Conservation (phyloP, 2,113 vertebrate species). For the Ahaetulla prasina region DNA sequence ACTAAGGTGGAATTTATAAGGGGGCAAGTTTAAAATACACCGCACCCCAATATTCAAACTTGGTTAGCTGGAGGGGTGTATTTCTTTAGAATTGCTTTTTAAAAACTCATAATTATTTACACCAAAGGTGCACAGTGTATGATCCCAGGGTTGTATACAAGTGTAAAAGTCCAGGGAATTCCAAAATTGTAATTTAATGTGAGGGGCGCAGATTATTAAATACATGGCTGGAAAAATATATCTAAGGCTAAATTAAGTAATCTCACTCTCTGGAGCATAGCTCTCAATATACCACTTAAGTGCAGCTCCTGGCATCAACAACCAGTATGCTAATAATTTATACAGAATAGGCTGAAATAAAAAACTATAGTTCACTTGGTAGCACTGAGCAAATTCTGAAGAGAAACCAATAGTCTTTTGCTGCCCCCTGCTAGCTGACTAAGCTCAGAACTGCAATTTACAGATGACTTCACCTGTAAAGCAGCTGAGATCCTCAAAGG, state of each 20-base stretch:
- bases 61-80: not conserved
- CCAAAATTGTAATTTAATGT: not conserved
- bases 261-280: not conserved
- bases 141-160: not conserved
- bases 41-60: not conserved
- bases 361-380: not conserved
- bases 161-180: not conserved
- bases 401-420: not conserved
- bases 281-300: not conserved
- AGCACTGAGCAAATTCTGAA: not conserved
- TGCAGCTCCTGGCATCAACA: not conserved
- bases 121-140: not conserved
- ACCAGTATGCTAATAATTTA: not conserved
- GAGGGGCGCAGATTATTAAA: not conserved
- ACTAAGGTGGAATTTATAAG: not conserved
- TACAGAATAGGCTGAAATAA: not conserved
- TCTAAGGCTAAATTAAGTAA: not conserved
- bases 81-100: not conserved
- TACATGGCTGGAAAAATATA: not conserved
- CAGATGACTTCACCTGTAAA: not conserved
- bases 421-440: not conserved
- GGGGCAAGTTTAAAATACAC: not conserved
- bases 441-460: not conserved
- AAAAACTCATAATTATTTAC: not conserved
- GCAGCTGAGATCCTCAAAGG: not conserved